Conservation (phyloP, 1,140 invertebrate genomes). For the Bombus difficillimus region DNA sequence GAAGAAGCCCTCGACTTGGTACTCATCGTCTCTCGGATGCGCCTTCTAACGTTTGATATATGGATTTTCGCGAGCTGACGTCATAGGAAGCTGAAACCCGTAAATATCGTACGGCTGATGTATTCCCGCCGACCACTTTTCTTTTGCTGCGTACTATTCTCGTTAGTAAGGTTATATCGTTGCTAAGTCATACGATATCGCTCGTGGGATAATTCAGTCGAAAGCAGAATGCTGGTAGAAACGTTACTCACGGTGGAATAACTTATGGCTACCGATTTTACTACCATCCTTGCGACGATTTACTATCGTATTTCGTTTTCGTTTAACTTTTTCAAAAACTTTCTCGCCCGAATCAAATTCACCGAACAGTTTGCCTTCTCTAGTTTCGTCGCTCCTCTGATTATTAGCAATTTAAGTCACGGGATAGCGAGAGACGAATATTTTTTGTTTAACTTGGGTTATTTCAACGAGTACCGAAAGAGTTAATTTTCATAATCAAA, state of each 20-base stretch:
- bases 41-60: constrained; percentile 40
- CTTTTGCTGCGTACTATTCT: too few species aligned
- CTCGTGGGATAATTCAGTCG: not conserved
- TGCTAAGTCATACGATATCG: not conserved
- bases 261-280: not conserved
- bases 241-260: not conserved
- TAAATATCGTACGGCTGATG: constrained; percentile 10
- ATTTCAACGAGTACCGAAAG: not conserved
- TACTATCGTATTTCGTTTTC: not conserved
- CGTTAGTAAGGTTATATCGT: not conserved
- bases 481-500: not conserved
- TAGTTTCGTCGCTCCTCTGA: too few species aligned
- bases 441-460: not conserved
- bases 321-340: too few species aligned
- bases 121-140: not conserved
- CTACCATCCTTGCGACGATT: not conserved
- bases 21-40: constrained; percentile 45
- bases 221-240: not conserved
- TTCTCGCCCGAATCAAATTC: too few species aligned
- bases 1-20: constrained; percentile 69
- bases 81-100: constrained; percentile 33
- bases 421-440: rapidly evolving
- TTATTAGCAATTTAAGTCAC: not conserved
- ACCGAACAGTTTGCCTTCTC: too few species aligned
- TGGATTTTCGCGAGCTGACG: constrained; percentile 49